Percentiles rank a stretch among this genome's conserved stretches.
phyloP scores from a whole-genome alignment of 2,113 vertebrate species.

The Anolis carolinensis region DNA sequence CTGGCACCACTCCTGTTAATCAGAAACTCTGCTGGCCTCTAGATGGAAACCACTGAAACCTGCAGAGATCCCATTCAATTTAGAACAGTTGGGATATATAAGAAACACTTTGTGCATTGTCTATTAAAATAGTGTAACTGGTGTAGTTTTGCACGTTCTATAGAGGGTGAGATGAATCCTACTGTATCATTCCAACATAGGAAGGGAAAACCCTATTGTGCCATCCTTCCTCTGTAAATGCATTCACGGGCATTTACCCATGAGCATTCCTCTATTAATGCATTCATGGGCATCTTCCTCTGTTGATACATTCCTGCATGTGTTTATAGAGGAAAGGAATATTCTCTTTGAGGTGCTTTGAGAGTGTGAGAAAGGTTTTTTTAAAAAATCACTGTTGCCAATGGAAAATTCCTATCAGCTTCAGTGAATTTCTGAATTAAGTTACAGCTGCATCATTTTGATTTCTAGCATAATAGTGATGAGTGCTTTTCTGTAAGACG shows the following conservation, averaged over 20 bases:
- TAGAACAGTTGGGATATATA: too few species aligned
- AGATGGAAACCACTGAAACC: too few species aligned
- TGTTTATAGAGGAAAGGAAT: background rate
- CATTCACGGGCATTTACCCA: background rate
- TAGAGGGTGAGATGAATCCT: background rate
- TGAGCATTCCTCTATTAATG: too few species aligned
- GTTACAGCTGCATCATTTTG: background rate
- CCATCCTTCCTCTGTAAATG: background rate
- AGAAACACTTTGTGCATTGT: too few species aligned
- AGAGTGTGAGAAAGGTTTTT: background rate
- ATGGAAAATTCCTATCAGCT: background rate
- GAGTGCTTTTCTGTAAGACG: background rate
- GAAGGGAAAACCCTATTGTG: background rate
- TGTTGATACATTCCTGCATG: background rate
- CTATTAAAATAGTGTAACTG: too few species aligned
- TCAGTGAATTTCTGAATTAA: background rate
- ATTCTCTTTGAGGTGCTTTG: background rate
- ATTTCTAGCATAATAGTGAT: background rate
- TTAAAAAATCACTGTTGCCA: background rate
- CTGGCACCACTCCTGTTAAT: too few species aligned
- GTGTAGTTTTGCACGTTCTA: background rate
- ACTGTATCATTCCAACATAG: background rate
- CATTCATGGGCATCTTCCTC: background rate
- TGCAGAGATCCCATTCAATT: too few species aligned
- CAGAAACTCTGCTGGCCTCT: too few species aligned